phyloP scores from a whole-genome alignment of 2,797 vertebrate genomes.

The Poliocrania exsul region DNA sequence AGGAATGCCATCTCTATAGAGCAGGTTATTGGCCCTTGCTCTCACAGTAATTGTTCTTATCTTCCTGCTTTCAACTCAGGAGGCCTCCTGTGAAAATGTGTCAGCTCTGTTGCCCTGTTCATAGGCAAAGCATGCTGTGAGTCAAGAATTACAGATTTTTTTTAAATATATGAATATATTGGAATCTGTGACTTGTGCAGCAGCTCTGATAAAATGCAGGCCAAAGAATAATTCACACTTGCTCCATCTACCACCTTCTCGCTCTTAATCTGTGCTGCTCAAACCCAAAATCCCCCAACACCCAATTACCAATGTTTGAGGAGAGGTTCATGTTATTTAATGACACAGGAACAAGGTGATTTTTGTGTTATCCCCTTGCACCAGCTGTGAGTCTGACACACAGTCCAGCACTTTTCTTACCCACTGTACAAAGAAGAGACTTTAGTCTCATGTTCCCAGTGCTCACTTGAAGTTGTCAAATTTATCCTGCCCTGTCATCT shows the following conservation, averaged over 20 bases:
- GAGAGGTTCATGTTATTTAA: neutral
- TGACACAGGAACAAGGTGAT: neutral
- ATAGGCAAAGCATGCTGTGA: neutral
- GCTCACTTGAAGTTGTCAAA: neutral
- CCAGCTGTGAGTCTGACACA: neutral
- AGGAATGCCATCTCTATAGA: neutral
- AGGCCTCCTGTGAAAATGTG: neutral
- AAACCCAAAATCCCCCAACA: neutral
- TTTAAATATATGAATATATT: rapidly evolving
- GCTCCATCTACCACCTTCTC: neutral
- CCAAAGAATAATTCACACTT: neutral
- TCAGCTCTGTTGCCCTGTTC: neutral
- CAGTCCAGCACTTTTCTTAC: neutral
- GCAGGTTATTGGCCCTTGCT: neutral
- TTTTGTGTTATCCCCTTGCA: neutral
- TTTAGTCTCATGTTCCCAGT: neutral
- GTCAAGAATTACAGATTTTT: neutral
- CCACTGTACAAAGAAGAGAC: neutral
- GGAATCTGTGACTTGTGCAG: neutral
- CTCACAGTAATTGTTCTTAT: neutral
- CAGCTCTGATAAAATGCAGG: neutral
- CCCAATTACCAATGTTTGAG: neutral
- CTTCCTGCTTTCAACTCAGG: neutral
- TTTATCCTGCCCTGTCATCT: conserved; percentile 1
- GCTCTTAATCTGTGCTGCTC: neutral